Percentiles rank a stretch among this genome's conserved stretches.
These are phyloP conservation scores for Neopelma chrysocephalum DNA, from an alignment of 2,797 vertebrate genomes.

Conservation along the genomic window DNA sequence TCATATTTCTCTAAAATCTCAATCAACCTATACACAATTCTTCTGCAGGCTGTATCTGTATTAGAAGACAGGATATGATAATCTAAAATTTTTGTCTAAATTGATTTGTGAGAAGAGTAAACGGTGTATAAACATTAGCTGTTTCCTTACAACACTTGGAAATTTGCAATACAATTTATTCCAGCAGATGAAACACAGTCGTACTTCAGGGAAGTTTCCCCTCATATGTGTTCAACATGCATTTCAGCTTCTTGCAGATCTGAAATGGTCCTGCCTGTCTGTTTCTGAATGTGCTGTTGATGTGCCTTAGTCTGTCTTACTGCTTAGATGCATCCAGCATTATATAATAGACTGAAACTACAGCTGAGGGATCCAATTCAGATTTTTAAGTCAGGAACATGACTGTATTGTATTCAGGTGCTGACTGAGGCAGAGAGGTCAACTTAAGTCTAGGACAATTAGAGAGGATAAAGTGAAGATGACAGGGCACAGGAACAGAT, in stretches of 20 bases:
- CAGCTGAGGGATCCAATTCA: background rate
- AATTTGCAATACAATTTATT: slow-evolving; percentile 15
- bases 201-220: slow-evolving; percentile 16
- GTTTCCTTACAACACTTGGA: background rate
- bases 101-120: background rate
- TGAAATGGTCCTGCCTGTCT: background rate
- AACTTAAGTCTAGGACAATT: background rate
- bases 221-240: slow-evolving; percentile 29
- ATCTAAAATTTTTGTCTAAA: background rate
- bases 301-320: background rate
- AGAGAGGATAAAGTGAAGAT: background rate
- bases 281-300: background rate
- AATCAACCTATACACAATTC: background rate
- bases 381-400: background rate
- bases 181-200: slow-evolving; percentile 22
- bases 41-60: background rate
- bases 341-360: accelerated
- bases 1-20: background rate
- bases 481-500: background rate
- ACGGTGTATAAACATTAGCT: background rate
- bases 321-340: background rate
- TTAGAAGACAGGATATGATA: background rate
- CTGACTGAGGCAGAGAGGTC: background rate
- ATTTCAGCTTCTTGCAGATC: background rate
- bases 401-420: background rate